Evolutionary conservation across 2,113 vertebrate genomes (phyloP), one percentile per base, ranked within the genome.

Genomic region (Ctenomys sociabilis): DNA sequence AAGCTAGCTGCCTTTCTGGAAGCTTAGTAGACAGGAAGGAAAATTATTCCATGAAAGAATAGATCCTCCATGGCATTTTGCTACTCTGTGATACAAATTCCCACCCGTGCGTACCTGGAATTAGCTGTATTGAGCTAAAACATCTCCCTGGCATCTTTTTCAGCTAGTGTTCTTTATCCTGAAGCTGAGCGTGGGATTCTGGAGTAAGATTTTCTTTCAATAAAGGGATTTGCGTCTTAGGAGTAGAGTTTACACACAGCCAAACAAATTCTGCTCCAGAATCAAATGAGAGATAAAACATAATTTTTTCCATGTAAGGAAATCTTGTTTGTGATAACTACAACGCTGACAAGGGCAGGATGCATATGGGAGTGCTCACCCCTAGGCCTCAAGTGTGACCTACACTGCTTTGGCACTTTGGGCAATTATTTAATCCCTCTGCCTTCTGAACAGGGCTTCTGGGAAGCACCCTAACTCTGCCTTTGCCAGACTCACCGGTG

Each of bases 201-300:
- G 35, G 63, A 96, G 91, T 16, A 81, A 95, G 49, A 93, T 77
- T 95, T 94, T 85, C 49, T 83, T 92, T 95, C 66, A 86, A 1
- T 78, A 80, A 86, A 93, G 43, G 66, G 54, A 95, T 96, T 92
- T 94, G 2, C n/a, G 35, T 85, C 43, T 73, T 66, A 92, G 70
- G 49, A 75, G 49, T 77, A 88, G 73, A 78, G n/a, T 90, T 40
- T 59, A 68, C 52, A 92, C 28, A 92, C 85, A 78, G 40, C 61
- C 85, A 93, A 90, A 73, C 54, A 93, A 95, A 85, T 88, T 88
- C 78, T 86, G 73, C 30, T 80, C 37, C 93, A 70, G 68, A 37
- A 28, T 92, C 54, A 94, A 61, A 43, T 95, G 49, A 92, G 90
- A 94, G 30, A 22, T 83, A 26, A 92, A 93, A 88, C 81, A 32